Evolutionary conservation across 2,113 vertebrate genomes (phyloP).

Genomic region (Oxyruncus cristatus): DNA sequence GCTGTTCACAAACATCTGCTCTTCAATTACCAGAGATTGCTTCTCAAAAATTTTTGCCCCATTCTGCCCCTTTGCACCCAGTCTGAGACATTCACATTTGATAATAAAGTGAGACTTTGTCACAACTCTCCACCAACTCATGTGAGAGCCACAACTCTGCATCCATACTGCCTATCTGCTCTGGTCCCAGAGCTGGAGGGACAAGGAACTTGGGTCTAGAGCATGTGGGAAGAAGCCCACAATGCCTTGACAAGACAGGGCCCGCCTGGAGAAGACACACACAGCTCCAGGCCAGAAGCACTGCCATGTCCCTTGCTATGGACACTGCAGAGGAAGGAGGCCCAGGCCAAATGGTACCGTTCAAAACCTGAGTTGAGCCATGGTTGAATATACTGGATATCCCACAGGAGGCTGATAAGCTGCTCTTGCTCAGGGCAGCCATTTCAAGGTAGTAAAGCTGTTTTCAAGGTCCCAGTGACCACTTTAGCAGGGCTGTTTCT

Average conservation of each 20-base stretch:
- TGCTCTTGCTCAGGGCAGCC: not conserved
- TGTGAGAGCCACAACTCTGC: not conserved
- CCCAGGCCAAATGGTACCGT: not conserved
- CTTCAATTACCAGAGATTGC: not conserved
- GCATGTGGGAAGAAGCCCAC: not conserved
- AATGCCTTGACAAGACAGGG: not conserved
- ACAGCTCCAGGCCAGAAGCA: not conserved
- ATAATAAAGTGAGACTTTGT: not conserved
- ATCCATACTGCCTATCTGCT: not conserved
- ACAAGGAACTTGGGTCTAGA: not conserved
- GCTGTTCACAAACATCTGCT: not conserved
- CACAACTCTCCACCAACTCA: not conserved
- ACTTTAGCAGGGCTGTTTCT: not conserved
- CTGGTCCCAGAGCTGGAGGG: not conserved
- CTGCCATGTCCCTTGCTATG: not conserved
- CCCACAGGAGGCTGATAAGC: not conserved
- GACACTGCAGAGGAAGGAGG: not conserved
- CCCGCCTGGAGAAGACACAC: accelerated
- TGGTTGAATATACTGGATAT: not conserved
- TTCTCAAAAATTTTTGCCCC: not conserved
- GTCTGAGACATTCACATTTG: not conserved
- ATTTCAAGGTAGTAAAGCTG: not conserved
- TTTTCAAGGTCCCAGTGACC: not conserved
- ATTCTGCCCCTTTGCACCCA: not conserved
- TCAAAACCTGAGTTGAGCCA: not conserved